Evolutionary conservation across 1,140 invertebrate genomes (phyloP), one percentile per base, ranked within the genome.

Genomic region (Pseudomyrmex pallidus): DNA sequence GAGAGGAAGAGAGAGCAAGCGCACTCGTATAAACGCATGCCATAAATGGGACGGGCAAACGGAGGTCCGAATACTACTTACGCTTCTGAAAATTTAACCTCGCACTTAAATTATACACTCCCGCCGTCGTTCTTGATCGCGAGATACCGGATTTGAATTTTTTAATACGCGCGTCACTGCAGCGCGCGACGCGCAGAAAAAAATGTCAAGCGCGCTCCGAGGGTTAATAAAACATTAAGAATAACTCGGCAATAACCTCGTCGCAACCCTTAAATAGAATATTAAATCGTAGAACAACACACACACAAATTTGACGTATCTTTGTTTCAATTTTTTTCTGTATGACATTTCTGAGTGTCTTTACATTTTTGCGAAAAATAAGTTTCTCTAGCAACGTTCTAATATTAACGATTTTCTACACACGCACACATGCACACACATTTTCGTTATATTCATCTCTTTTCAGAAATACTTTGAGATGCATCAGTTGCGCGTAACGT

Each of bases 11-110:
- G 35, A 35, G 0, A 35, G 35, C 35, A 0, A 35, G 35, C 35
- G 25, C 50, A 70, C 44, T 80, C 54, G 59, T 72, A 62, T 80
- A 80, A 80, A 70, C 76, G 76, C 54, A 70, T 72, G 76, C 66
- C 76, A 72, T 72, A 72, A 80, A 54, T 63, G 68, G 20, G 56
- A 85, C 73, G 68, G 70, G 70, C 57, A 44, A 74, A 52, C 48
- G 70, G 22, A 85, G 78, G 61, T 85, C 77, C 66, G 82, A 66
- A 73, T 70, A 50, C 44, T 83, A 66, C 22, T 61, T 35, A 57
- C 13, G n/a, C 54, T 56, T 46, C 61, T 82, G 70, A 54, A 57
- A 80, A 84, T 80, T 82, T 83, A 70, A 63, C 54, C 50, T 82
- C 66, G 59, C 54, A 56, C 74, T 72, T 54, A 82, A 74, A 84